Evolutionary conservation across 2,888 invertebrate genomes (phyloP).

Genomic region (Aproaerema taeniolella): DNA sequence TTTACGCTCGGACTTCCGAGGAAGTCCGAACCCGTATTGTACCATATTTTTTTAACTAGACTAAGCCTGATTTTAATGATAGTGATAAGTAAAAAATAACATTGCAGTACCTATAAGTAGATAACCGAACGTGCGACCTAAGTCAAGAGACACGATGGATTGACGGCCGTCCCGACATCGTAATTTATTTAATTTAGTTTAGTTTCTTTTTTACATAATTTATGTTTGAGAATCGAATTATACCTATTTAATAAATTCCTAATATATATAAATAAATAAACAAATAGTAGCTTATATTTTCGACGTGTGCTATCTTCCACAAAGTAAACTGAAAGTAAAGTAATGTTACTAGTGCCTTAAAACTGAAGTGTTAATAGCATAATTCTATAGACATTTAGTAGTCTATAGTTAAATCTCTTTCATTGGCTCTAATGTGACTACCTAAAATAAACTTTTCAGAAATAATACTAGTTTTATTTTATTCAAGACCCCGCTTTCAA

Average conservation of each 20-base stretch:
- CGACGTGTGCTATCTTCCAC: slow-evolving; percentile 47
- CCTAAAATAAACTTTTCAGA: slow-evolving; percentile 59
- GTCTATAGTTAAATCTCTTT: too few species aligned
- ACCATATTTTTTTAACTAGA: slow-evolving; percentile 70
- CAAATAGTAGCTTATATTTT: slow-evolving; percentile 51
- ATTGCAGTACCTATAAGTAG: slow-evolving; percentile 75
- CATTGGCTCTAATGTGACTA: slow-evolving; percentile 64
- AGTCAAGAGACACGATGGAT: slow-evolving; percentile 74
- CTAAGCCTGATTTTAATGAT: slow-evolving; percentile 67
- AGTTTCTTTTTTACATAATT: slow-evolving; percentile 65
- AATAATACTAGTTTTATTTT: slow-evolving; percentile 23
- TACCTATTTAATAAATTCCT: slow-evolving; percentile 62
- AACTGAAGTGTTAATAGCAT: slow-evolving; percentile 39
- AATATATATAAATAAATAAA: slow-evolving; percentile 54
- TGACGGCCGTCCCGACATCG: slow-evolving; percentile 76
- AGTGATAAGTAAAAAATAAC: slow-evolving; percentile 69
- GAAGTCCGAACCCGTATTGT: slow-evolving; percentile 66
- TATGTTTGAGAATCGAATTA: slow-evolving; percentile 59
- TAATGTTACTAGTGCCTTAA: slow-evolving; percentile 58
- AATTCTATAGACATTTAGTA: slow-evolving; percentile 43
- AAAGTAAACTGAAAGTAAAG: slow-evolving; percentile 49
- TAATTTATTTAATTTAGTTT: slow-evolving; percentile 73
- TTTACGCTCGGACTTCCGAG: slow-evolving; percentile 64
- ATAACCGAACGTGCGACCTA: slow-evolving; percentile 76
- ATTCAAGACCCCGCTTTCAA: neutral